Evolutionary conservation across 2,113 vertebrate species (phyloP), one percentile per base, ranked within the genome.

Genomic region (Datnioides undecimradiatus): DNA sequence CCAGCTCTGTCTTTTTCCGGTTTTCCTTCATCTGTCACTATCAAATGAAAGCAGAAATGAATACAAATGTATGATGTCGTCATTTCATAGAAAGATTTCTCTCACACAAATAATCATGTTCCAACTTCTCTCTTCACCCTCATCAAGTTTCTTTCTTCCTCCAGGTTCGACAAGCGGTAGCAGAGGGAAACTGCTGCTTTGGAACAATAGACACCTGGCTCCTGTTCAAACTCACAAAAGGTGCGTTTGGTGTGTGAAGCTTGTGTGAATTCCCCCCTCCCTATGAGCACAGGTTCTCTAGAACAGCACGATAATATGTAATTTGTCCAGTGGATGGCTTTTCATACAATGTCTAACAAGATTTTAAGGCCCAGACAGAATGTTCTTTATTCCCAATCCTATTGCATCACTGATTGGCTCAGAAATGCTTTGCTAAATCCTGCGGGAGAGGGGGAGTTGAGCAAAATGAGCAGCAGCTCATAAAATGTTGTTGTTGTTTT

Each of bases 191-290:
- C 73, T 99, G 98, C 89, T 98, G 96, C 91, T 99, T 99, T 93
- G 98, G 98, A 66, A 99, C 97, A 13, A 75, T 99, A 60, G 98
- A 99, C 80, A 97, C 97, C 0, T 99, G 98, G 98, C 94, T 99
- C 14, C 90, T 99, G 49, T 94, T 97, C 80, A 98, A 95, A 83
- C 95, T 99, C 64, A 99, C 97, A 10, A 97, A 97, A 95, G 98
- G 98, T 94, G 17, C 2, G 64, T 76, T 62, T 79, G 23, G 13
- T 34, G 40, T 60, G 12, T 66, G 8, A 51, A 62, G 23, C 43
- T 69, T 10, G n/a, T 31, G 2, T 17, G 1, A 41, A 40, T 23
- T 12, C 11, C 11, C 31, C 0, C 14, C 13, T 66, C 17, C 31
- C 4, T n/a, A n/a, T 33, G 25, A 73, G 62, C 19, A 27, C 16